Evolutionary conservation across 1,140 invertebrate genomes (phyloP).

Genomic region (Atta colombica): DNA sequence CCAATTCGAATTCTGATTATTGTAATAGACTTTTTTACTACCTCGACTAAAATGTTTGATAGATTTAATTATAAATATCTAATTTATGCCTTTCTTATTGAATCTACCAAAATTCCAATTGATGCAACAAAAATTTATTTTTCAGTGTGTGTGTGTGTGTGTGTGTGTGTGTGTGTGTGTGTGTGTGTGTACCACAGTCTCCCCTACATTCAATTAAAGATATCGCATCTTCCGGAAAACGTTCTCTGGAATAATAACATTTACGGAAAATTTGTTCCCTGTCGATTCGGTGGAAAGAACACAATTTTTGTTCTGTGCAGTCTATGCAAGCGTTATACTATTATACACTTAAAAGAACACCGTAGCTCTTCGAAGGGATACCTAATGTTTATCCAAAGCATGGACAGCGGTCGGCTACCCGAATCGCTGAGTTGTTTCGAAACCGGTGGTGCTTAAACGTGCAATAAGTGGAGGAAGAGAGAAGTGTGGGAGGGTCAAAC

Average conservation of each 20-base stretch:
- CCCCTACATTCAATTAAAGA: background rate
- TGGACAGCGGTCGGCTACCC: constrained; percentile 76
- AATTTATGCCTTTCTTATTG: too few relatives aligned
- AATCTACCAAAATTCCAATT: too few relatives aligned
- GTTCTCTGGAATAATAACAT: background rate
- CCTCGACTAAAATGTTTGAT: too few relatives aligned
- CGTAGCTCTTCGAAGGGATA: constrained; percentile 50
- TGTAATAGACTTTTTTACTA: too few relatives aligned
- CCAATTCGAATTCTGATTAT: too few relatives aligned
- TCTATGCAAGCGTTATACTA: background rate
- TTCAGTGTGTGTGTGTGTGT: too few relatives aligned
- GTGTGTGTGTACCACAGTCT: too few relatives aligned
- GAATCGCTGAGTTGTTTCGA: constrained; percentile 78
- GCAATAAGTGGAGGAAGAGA: constrained; percentile 70
- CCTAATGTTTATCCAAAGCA: constrained; percentile 78
- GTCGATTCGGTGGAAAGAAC: background rate
- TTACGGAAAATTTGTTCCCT: background rate
- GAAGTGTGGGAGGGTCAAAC: constrained; percentile 82
- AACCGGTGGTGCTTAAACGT: constrained; percentile 76
- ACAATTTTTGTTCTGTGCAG: background rate
- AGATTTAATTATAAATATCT: too few relatives aligned
- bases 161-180: too few relatives aligned
- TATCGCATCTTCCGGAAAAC: background rate
- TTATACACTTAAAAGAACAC: background rate
- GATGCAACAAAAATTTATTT: too few relatives aligned